phyloP scores from a whole-genome alignment of 2,888 invertebrate genomes.

The Calameuta filiformis region DNA sequence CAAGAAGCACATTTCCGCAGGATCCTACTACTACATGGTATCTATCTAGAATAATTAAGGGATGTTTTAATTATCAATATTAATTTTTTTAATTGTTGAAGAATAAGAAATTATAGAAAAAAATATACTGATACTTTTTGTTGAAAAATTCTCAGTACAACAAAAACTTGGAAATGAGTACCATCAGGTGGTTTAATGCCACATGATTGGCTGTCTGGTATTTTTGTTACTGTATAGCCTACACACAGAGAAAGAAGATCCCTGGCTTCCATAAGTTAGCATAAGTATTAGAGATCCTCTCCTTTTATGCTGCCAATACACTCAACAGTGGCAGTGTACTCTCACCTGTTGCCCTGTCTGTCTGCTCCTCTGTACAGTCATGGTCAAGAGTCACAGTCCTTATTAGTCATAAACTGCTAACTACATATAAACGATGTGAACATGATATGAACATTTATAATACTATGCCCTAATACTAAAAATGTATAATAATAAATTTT shows the following conservation, averaged over 20 bases:
- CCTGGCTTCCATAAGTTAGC: slow-evolving; percentile 24
- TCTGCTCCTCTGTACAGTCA: slow-evolving; percentile 29
- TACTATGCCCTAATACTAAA: neutral
- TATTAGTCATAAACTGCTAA: neutral
- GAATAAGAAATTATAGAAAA: slow-evolving; percentile 21
- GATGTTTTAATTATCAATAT: neutral
- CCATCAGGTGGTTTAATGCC: neutral
- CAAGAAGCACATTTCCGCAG: neutral
- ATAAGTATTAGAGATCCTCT: slow-evolving; percentile 19
- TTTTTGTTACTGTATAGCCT: slow-evolving; percentile 7
- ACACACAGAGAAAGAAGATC: slow-evolving; percentile 6
- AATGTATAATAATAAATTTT: too few relatives aligned
- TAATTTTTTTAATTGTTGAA: neutral
- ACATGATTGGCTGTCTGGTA: slow-evolving; percentile 16
- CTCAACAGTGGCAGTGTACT: slow-evolving; percentile 19
- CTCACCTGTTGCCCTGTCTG: slow-evolving; percentile 39
- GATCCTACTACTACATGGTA: neutral
- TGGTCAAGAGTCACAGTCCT: slow-evolving; percentile 14
- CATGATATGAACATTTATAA: neutral
- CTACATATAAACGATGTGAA: neutral
- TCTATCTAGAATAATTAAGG: neutral
- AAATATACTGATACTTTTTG: neutral
- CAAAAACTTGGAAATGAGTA: neutral
- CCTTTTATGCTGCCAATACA: slow-evolving; percentile 12
- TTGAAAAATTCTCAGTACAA: neutral